Conservation (phyloP, 2,797 vertebrate species). For the Micrastur ruficollis region DNA sequence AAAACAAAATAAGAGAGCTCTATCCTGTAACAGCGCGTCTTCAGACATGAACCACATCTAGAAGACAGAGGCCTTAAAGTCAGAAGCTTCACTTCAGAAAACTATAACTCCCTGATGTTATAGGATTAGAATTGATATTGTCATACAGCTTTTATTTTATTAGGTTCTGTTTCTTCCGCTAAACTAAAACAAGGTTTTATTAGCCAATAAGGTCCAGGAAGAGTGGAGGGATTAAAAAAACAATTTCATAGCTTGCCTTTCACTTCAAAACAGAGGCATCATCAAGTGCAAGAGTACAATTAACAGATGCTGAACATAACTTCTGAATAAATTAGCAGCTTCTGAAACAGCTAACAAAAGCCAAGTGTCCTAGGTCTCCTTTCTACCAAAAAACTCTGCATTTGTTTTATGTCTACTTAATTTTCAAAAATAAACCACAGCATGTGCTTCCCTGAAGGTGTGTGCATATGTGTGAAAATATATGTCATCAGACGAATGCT, state of each 20-base stretch:
- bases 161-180: not conserved
- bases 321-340: not conserved
- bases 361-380: not conserved
- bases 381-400: not conserved
- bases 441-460: not conserved
- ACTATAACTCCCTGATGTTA: not conserved
- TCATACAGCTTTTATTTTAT: not conserved
- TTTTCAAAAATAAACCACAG: not conserved
- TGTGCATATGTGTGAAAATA: not conserved
- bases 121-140: not conserved
- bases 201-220: not conserved
- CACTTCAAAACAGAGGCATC: not conserved
- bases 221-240: not conserved
- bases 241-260: not conserved
- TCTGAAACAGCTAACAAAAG: not conserved
- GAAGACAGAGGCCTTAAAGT: not conserved
- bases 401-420: not conserved
- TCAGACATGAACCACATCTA: not conserved
- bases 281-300: not conserved
- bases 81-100: not conserved
- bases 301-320: not conserved
- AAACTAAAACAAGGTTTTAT: not conserved
- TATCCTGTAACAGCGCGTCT: not conserved
- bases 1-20: not conserved
- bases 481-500: not conserved